Evolutionary conservation across 2,797 vertebrate species (phyloP).

Genomic region (Pangasius macronema): DNA sequence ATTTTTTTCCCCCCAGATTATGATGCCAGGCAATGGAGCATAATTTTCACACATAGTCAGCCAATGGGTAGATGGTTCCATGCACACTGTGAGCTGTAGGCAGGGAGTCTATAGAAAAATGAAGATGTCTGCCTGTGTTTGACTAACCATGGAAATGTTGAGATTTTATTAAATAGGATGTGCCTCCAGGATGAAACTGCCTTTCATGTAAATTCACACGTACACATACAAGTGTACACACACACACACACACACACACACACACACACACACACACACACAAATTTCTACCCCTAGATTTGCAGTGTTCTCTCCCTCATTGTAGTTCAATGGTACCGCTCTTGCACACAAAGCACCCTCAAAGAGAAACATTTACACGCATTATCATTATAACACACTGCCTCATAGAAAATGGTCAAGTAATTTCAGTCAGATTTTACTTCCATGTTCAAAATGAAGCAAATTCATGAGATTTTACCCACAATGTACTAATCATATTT

Average conservation of each 20-base stretch:
- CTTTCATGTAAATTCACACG: background rate
- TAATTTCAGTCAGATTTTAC: background rate
- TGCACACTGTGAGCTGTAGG: background rate
- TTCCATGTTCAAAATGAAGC: background rate
- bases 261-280: background rate
- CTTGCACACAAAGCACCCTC: background rate
- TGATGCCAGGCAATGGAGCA: background rate
- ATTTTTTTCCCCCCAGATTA: background rate
- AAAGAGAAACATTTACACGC: background rate
- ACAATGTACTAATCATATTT: background rate
- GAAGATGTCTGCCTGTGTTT: background rate
- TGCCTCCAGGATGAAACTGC: background rate
- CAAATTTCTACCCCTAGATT: background rate
- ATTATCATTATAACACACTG: background rate
- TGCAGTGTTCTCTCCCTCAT: background rate
- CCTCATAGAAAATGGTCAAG: background rate
- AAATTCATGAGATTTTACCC: background rate
- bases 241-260: no score
- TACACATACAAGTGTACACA: background rate
- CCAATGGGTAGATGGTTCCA: background rate
- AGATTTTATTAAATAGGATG: background rate
- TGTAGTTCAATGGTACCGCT: background rate
- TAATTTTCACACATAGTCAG: background rate
- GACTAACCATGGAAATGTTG: background rate
- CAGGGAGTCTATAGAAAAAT: background rate